Base-by-base conservation (phyloP, 2,888 invertebrate species). In the Eulithis testata region DNA sequence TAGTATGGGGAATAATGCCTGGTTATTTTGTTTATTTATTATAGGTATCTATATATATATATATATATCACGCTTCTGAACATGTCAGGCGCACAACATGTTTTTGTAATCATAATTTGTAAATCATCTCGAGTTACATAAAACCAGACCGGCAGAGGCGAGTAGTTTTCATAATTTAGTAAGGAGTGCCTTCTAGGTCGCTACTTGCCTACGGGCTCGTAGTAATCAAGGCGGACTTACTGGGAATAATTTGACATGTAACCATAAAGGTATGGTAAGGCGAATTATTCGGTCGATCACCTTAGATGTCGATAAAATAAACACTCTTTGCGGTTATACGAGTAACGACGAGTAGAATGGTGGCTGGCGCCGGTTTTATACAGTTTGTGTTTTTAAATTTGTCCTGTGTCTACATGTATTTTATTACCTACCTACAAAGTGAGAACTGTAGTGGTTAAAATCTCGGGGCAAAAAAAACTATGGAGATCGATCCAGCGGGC, bases 201-300 rank as follows among this genome's bases (percentile, higher is more conserved):
- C 43, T 55, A 55, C 53, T 31, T 52, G 60, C 60, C 58, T n/a
- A 37, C 53, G 60, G 64, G 55, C 59, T 43, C 43, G 4, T 12
- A 45, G 63, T 65, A 67, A 69, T 71, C 62, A 62, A 65, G 62
- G 59, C 49, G 49, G 52, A 47, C 27, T 40, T 52, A 63, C 57
- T 49, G 40, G 53, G 44, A 14, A 44, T 49, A 49, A 21, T 51
- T 67, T 66, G 56, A 62, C 51, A 65, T 49, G 49, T 58, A 58
- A 62, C 65, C 54, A 49, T 66, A 63, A 65, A 65, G 31, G 61
- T 37, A 60, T 62, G 63, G 57, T 69, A 69, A 71, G 55, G 66
- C 52, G 59, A 72, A 76, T 73, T 73, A 76, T 67, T 68, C 69
- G 75, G 73, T 71, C 78, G 65, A 69, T 73, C 68, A 76, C 77